Percentiles rank a stretch among this genome's conserved stretches.
Evolutionary conservation across 2,888 invertebrate genomes (phyloP).

Genomic region (Lepidonotus clava): DNA sequence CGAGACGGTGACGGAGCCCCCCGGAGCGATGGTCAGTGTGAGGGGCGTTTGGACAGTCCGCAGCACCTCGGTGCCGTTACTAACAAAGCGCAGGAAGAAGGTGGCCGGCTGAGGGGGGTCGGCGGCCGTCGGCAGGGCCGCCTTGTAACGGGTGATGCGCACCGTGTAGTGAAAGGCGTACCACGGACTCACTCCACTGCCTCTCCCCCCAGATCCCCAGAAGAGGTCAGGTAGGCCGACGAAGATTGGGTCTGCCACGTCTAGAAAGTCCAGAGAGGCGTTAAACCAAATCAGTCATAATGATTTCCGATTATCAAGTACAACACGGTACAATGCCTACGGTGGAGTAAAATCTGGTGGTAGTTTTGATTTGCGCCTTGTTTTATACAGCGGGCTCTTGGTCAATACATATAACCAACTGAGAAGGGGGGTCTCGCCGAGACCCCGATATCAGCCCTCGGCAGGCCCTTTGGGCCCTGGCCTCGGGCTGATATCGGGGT

Average conservation of each 20-base stretch:
- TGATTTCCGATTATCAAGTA: too few relatives aligned
- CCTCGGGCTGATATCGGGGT: too few relatives aligned
- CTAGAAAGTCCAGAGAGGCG: too few relatives aligned
- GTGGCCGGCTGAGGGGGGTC: not conserved
- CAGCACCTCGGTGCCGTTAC: not conserved
- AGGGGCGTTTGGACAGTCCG: not conserved
- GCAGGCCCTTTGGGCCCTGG: too few relatives aligned
- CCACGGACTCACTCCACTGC: not conserved
- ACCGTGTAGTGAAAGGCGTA: constrained; percentile 8
- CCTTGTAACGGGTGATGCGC: not conserved
- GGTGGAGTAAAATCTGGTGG: too few relatives aligned
- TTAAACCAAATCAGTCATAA: too few relatives aligned
- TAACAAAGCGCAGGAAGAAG: constrained; percentile 23
- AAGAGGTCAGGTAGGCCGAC: not conserved
- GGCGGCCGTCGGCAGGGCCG: not conserved
- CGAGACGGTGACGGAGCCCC: not conserved
- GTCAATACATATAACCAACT: too few relatives aligned
- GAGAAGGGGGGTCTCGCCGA: too few relatives aligned
- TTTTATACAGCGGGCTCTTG: too few relatives aligned
- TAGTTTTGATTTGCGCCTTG: too few relatives aligned
- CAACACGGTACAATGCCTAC: too few relatives aligned
- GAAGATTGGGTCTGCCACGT: not conserved
- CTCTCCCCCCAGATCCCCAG: not conserved
- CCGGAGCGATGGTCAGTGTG: not conserved
- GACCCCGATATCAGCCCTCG: too few relatives aligned